A percentile compares a stretch with the other conserved stretches of the same genome.
Conservation (phyloP, 2,888 invertebrate genomes). For the Dolichopus griseipennis region DNA sequence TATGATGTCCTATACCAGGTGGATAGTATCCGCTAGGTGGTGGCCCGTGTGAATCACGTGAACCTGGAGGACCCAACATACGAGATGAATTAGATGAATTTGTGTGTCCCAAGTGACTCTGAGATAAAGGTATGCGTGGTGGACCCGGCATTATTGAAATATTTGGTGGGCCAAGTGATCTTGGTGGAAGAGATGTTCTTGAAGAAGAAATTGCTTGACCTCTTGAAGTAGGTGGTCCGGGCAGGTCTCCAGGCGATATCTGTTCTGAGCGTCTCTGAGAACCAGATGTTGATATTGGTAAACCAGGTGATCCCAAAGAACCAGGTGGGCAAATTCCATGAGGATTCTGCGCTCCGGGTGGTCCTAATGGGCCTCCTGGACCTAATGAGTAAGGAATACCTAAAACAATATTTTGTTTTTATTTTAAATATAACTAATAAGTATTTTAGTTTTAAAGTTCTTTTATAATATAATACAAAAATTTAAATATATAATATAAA, state of each 20-base stretch:
- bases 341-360: neutral
- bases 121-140: neutral
- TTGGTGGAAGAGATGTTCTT: constrained; percentile 28
- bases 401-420: neutral
- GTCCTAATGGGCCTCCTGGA: neutral
- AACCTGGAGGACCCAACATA: constrained; percentile 20
- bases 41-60: constrained; percentile 17
- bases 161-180: constrained; percentile 28
- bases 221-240: constrained; percentile 29
- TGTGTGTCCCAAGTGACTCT: constrained; percentile 9
- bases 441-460: no score
- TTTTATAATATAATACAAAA: no score
- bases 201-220: constrained; percentile 27
- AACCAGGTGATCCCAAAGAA: constrained; percentile 12
- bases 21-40: constrained; percentile 17
- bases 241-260: constrained; percentile 13
- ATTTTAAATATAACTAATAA: no score
- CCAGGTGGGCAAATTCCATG: neutral
- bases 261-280: neutral
- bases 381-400: neutral
- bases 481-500: no score
- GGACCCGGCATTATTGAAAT: neutral
- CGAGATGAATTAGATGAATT: constrained; percentile 18
- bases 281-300: constrained; percentile 17
- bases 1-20: constrained; percentile 19